phyloP scores from a whole-genome alignment of 2,113 vertebrate genomes.

The Elephantulus edwardii region DNA sequence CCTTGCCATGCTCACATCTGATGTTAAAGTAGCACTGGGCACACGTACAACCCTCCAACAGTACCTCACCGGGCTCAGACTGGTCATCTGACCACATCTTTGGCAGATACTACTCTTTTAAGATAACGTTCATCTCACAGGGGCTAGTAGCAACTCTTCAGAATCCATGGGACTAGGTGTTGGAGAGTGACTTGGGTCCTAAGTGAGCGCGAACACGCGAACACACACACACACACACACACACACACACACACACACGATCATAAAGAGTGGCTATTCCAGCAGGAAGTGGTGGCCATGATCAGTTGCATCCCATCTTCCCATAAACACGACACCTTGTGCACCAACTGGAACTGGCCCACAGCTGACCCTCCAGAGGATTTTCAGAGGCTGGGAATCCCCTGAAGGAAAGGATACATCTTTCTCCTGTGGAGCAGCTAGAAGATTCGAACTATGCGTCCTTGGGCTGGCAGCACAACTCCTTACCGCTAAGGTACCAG shows the following conservation, averaged over 20 bases:
- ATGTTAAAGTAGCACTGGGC: neutral
- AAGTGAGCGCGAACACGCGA: too few relatives aligned
- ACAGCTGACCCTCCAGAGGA: too few relatives aligned
- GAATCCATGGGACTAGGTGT: neutral
- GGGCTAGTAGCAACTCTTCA: neutral
- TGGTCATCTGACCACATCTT: neutral
- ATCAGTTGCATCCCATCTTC: neutral
- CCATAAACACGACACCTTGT: too few relatives aligned
- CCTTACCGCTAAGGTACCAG: too few relatives aligned
- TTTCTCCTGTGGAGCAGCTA: too few relatives aligned
- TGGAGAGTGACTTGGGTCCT: neutral
- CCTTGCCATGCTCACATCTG: accelerated
- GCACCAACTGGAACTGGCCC: too few relatives aligned
- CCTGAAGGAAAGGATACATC: too few relatives aligned
- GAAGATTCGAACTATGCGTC: too few relatives aligned
- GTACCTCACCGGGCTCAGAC: neutral
- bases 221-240: neutral
- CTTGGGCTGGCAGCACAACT: too few relatives aligned
- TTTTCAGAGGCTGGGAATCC: too few relatives aligned
- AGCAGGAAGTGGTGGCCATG: too few relatives aligned
- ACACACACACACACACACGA: neutral
- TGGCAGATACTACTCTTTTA: neutral
- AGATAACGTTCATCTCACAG: neutral
- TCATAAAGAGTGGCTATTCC: accelerated
- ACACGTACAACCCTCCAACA: neutral